Evolutionary conservation across 2,113 vertebrate species (phyloP).

Genomic region (Eretmochelys imbricata): DNA sequence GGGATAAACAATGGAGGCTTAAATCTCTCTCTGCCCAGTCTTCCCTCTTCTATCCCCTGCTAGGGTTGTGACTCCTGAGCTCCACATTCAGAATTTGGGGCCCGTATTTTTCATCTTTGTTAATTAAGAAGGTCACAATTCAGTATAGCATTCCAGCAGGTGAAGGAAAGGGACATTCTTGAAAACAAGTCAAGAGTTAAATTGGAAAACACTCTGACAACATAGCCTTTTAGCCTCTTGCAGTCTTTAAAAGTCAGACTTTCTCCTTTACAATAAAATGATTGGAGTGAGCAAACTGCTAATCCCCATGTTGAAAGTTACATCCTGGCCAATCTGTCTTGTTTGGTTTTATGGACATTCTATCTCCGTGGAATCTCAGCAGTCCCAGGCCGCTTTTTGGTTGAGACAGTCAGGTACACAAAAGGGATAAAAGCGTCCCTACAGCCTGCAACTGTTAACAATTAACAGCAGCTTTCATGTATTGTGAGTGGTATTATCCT

Average conservation of each 20-base stretch:
- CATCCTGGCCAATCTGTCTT: background rate
- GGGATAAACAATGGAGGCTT: accelerated
- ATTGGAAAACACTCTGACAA: background rate
- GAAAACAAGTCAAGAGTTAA: background rate
- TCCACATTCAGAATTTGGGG: accelerated
- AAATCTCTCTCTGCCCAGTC: background rate
- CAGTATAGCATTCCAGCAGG: background rate
- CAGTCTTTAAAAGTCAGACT: background rate
- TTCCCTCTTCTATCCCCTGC: accelerated
- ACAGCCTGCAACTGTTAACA: background rate
- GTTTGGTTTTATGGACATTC: background rate
- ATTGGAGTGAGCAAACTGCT: background rate
- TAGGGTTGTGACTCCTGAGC: background rate
- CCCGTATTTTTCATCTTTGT: background rate
- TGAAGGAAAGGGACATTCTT: too few species aligned
- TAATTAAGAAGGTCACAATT: background rate
- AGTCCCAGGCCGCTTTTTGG: background rate
- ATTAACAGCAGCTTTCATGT: background rate
- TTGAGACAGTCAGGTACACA: background rate
- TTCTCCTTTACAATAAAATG: background rate
- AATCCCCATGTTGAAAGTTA: background rate
- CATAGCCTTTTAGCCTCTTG: accelerated
- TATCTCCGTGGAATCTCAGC: background rate
- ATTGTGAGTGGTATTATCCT: background rate
- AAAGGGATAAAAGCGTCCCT: conserved; percentile 16